phyloP scores from a whole-genome alignment of 2,888 invertebrate species.

The Pyrrhosoma nymphula region DNA sequence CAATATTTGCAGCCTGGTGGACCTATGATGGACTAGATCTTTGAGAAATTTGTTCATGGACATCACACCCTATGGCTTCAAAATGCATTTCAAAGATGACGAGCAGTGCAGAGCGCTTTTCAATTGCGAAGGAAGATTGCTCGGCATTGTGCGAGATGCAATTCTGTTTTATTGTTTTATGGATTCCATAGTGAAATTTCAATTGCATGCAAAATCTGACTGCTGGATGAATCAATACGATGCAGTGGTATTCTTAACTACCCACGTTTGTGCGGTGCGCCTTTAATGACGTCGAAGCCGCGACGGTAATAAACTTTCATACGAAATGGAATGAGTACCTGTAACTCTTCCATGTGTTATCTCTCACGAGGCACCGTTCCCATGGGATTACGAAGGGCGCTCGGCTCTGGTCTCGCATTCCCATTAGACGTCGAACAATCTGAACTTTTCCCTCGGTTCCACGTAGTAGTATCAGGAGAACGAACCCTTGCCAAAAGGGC shows the following conservation, averaged over 20 bases:
- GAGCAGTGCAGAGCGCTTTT: too few relatives aligned
- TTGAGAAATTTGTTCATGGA: too few relatives aligned
- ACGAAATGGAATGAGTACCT: background rate
- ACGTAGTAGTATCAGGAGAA: slow-evolving; percentile 48
- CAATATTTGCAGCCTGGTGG: too few relatives aligned
- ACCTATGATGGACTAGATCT: too few relatives aligned
- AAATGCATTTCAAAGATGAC: too few relatives aligned
- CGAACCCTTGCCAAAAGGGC: slow-evolving; percentile 22
- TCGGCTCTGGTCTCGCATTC: background rate
- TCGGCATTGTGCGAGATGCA: too few relatives aligned
- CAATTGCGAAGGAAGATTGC: too few relatives aligned
- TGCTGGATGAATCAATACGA: background rate
- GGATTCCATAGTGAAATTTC: too few relatives aligned
- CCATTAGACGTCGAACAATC: slow-evolving; percentile 20
- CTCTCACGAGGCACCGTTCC: background rate
- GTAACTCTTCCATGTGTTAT: background rate
- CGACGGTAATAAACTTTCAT: background rate
- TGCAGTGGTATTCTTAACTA: background rate
- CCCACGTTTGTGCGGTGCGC: background rate
- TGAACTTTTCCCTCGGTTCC: slow-evolving; percentile 18
- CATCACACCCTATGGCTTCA: too few relatives aligned
- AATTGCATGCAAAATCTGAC: background rate
- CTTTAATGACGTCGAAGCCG: background rate
- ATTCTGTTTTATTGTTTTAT: too few relatives aligned
- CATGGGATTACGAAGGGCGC: background rate